A percentile compares a stretch with the other conserved stretches of the same genome.
These are phyloP conservation scores for Decapterus maruadsi DNA, from an alignment of 2,797 vertebrate genomes.

Conservation along the genomic window DNA sequence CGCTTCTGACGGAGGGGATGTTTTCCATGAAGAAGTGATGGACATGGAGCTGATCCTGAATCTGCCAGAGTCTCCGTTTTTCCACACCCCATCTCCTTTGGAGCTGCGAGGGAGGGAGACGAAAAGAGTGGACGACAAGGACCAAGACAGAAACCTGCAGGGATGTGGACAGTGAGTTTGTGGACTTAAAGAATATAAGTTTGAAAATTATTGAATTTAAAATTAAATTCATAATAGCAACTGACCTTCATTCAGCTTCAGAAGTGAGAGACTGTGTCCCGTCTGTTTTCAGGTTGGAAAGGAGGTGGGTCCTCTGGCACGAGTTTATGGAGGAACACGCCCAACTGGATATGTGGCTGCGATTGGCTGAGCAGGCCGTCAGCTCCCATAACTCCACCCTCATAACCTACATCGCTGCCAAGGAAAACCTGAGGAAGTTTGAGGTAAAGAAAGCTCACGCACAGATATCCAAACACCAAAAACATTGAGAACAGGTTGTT, in stretches of 20 bases:
- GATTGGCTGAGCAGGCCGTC: constrained; percentile 64
- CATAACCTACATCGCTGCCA: constrained; percentile 68
- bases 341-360: constrained; percentile 79
- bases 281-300: constrained; percentile 68
- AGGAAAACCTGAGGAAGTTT: constrained; percentile 76
- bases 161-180: constrained; percentile 72
- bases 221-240: neutral
- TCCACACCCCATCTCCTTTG: neutral
- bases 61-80: constrained; percentile 9
- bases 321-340: constrained; percentile 81
- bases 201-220: neutral
- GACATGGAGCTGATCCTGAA: constrained; percentile 21
- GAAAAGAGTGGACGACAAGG: neutral
- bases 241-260: neutral
- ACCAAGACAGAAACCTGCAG: constrained; percentile 41
- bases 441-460: constrained; percentile 66
- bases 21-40: constrained; percentile 13
- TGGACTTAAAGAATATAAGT: neutral
- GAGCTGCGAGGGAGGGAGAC: constrained; percentile 16
- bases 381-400: constrained; percentile 39
- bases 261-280: too few relatives aligned
- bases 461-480: neutral
- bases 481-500: too few relatives aligned
- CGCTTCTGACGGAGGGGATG: neutral
- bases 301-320: constrained; percentile 78